A percentile compares a stretch with the other conserved stretches of the same genome.
phyloP scores from a whole-genome alignment of 1,140 invertebrate genomes.

The Nasonia giraulti region DNA sequence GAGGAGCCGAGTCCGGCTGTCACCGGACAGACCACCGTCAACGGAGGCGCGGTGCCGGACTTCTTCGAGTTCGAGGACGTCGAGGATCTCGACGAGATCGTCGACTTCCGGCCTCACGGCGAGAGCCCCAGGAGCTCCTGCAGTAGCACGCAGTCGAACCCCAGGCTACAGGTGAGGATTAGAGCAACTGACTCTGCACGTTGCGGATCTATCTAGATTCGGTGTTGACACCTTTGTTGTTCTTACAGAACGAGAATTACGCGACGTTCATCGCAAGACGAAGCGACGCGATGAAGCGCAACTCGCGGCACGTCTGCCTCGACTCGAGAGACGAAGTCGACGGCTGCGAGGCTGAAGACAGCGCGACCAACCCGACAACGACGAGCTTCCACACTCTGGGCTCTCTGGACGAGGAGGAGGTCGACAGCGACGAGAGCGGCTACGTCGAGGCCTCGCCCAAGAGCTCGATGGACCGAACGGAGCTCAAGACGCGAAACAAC shows the following conservation, averaged over 20 bases:
- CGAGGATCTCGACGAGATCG: constrained; percentile 71
- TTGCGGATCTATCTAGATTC: too few relatives aligned
- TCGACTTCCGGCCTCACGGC: constrained; percentile 70
- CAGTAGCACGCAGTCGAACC: not conserved
- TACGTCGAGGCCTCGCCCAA: constrained; percentile 75
- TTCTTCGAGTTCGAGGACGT: constrained; percentile 69
- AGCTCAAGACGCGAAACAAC: constrained; percentile 54
- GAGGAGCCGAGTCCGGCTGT: constrained; percentile 34
- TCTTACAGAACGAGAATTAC: constrained; percentile 43
- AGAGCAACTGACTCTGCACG: not conserved
- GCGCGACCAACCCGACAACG: constrained; percentile 42
- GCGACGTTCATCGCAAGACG: constrained; percentile 44
- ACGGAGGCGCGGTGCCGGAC: not conserved
- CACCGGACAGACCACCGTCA: not conserved
- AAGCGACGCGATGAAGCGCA: constrained; percentile 52
- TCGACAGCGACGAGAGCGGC: constrained; percentile 76
- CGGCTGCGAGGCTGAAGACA: constrained; percentile 56
- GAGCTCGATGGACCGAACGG: constrained; percentile 62
- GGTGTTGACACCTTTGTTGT: too few relatives aligned
- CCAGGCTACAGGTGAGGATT: constrained; percentile 37
- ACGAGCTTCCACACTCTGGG: constrained; percentile 61
- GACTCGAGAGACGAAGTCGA: constrained; percentile 57
- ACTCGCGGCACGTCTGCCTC: constrained; percentile 25
- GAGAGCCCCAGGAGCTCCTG: constrained; percentile 58
- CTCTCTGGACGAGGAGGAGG: constrained; percentile 65